Evolutionary conservation across 2,888 invertebrate species (phyloP).

Genomic region (Nephrotoma guestfalica): DNA sequence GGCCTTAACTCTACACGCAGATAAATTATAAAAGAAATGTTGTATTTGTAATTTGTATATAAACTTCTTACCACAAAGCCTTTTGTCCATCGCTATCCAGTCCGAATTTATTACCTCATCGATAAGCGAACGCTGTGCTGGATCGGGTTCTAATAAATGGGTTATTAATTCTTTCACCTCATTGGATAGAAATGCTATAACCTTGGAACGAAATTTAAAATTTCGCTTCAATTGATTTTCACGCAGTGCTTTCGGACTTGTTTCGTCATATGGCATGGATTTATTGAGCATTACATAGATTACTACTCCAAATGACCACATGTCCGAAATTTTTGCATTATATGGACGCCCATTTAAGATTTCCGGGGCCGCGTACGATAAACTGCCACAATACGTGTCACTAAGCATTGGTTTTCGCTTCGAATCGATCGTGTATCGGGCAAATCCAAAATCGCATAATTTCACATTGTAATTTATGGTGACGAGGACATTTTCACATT

Average conservation of each 20-base stretch:
- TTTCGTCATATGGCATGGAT: conserved; percentile 70
- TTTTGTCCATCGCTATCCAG: conserved; percentile 51
- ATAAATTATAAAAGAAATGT: no score
- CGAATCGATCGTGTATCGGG: conserved; percentile 29
- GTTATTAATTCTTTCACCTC: conserved; percentile 49
- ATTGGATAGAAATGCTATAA: conserved; percentile 39
- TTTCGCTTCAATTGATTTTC: conserved; percentile 41
- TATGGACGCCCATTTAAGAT: conserved; percentile 60
- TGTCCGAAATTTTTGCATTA: conserved; percentile 54
- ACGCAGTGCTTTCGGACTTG: conserved; percentile 28
- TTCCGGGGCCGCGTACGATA: conserved; percentile 79
- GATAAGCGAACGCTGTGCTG: conserved; percentile 41
- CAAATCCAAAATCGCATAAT: conserved; percentile 72
- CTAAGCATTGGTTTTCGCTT: conserved; percentile 39
- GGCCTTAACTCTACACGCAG: no score
- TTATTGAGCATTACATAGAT: conserved; percentile 73
- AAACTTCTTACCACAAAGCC: conserved; percentile 32
- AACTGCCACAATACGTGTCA: conserved; percentile 74
- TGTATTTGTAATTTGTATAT: no score
- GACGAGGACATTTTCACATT: conserved; percentile 67
- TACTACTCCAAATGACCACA: conserved; percentile 69
- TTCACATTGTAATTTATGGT: conserved; percentile 62
- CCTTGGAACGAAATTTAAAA: conserved; percentile 54
- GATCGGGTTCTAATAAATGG: conserved; percentile 54
- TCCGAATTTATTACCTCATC: conserved; percentile 39